Conservation (phyloP, 2,797 vertebrate species). For the Phalloptychus januarius region DNA sequence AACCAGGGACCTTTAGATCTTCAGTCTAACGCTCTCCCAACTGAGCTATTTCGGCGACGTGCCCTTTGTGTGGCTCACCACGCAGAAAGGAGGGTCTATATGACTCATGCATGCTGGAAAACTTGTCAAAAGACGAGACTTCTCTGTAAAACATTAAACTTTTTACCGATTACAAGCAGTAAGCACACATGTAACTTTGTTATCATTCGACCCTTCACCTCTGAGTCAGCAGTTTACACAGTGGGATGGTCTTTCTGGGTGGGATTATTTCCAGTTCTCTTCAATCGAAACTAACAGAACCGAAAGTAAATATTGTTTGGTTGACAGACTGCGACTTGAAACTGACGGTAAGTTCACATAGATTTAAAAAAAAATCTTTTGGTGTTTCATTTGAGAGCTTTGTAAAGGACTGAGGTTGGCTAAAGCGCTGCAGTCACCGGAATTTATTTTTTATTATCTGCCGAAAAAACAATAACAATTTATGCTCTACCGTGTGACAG, state of each 20-base stretch:
- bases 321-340: background rate
- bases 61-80: fast-evolving
- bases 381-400: background rate
- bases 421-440: background rate
- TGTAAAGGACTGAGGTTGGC: background rate
- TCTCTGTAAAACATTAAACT: background rate
- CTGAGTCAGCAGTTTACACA: background rate
- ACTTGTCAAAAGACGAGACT: background rate
- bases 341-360: background rate
- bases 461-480: background rate
- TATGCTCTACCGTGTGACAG: background rate
- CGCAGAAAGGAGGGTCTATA: too few relatives aligned
- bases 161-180: too few relatives aligned
- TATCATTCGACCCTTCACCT: background rate
- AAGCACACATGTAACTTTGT: background rate
- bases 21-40: slow-evolving; percentile 78
- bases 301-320: background rate
- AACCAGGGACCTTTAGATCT: slow-evolving; percentile 77
- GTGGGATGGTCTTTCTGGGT: background rate
- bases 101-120: fast-evolving
- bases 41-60: slow-evolving; percentile 75
- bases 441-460: background rate
- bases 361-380: background rate
- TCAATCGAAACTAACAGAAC: slow-evolving; percentile 1
- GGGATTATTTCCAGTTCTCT: background rate